These are phyloP conservation scores for Ahaetulla prasina DNA, from an alignment of 2,113 vertebrate species.

Conservation along the genomic window DNA sequence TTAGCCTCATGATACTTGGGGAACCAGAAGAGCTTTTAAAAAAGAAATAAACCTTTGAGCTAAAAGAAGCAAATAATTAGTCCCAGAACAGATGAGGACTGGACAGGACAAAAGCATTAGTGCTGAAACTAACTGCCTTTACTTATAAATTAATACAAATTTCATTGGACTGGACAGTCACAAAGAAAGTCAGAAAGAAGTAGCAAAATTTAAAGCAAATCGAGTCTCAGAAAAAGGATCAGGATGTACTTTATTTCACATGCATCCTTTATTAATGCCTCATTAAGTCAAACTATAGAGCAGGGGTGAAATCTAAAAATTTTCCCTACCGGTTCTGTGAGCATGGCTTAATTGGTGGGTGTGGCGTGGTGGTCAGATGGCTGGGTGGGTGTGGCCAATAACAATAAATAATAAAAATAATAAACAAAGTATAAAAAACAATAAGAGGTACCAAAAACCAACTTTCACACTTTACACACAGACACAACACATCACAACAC, in stretches of 20 bases:
- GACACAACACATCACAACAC: too few relatives aligned
- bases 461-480: too few relatives aligned
- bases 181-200: neutral
- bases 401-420: too few relatives aligned
- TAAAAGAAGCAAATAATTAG: neutral
- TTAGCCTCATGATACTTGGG: neutral
- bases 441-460: too few relatives aligned
- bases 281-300: neutral
- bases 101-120: neutral
- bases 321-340: too few relatives aligned
- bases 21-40: neutral
- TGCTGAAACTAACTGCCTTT: neutral
- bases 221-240: neutral
- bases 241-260: neutral
- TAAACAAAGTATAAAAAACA: too few relatives aligned
- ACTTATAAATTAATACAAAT: neutral
- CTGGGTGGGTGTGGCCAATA: too few relatives aligned
- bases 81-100: neutral
- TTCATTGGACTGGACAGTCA: neutral
- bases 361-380: too few relatives aligned
- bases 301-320: too few relatives aligned
- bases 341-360: too few relatives aligned
- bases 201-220: neutral
- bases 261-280: slow-evolving; percentile 17
- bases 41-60: neutral